phyloP scores from a whole-genome alignment of 2,888 invertebrate species.

The Microdon myrmicae region DNA sequence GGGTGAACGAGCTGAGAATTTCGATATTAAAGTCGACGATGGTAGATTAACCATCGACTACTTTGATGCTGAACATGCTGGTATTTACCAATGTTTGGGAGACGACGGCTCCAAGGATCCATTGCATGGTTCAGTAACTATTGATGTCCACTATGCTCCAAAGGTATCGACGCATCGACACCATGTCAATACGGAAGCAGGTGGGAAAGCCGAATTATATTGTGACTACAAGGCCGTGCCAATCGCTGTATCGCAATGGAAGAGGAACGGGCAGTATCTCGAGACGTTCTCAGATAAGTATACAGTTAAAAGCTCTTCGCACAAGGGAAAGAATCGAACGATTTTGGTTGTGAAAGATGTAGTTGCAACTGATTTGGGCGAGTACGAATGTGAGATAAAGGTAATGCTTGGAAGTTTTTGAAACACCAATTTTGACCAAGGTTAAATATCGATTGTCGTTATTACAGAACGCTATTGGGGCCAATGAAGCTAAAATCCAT shows the following conservation, averaged over 20 bases:
- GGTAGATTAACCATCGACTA: slow-evolving; percentile 57
- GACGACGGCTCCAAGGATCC: slow-evolving; percentile 60
- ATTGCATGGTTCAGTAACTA: slow-evolving; percentile 59
- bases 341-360: slow-evolving; percentile 76
- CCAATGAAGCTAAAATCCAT: slow-evolving; percentile 57
- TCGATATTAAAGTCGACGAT: slow-evolving; percentile 51
- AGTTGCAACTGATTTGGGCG: slow-evolving; percentile 75
- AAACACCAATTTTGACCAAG: slow-evolving; percentile 69
- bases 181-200: slow-evolving; percentile 60
- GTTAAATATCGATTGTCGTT: slow-evolving; percentile 1
- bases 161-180: slow-evolving; percentile 63
- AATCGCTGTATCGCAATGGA: slow-evolving; percentile 58
- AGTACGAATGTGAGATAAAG: slow-evolving; percentile 76
- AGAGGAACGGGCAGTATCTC: slow-evolving; percentile 57
- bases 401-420: slow-evolving; percentile 47
- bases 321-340: slow-evolving; percentile 66
- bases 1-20: slow-evolving; percentile 58
- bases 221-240: slow-evolving; percentile 63
- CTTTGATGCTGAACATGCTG: slow-evolving; percentile 59
- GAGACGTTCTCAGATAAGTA: slow-evolving; percentile 59
- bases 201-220: slow-evolving; percentile 59
- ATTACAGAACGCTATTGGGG: slow-evolving; percentile 59
- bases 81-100: slow-evolving; percentile 63
- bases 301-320: slow-evolving; percentile 67
- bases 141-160: slow-evolving; percentile 62